phyloP scores from a whole-genome alignment of 2,888 invertebrate genomes.

The Thereva nobilitata region DNA sequence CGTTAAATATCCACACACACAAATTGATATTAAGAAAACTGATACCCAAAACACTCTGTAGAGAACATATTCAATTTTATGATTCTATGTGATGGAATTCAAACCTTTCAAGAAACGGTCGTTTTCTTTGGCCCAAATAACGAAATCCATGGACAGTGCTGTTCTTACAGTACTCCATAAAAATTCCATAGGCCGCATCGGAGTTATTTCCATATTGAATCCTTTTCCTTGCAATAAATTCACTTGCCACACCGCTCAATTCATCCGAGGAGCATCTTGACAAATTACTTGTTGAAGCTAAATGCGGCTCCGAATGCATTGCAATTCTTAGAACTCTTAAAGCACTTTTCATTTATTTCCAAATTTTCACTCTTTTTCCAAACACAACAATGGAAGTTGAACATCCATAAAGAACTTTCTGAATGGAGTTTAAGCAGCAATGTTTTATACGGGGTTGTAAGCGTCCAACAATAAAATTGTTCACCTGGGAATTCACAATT shows the following conservation, averaged over 20 bases:
- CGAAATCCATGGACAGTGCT: slow-evolving; percentile 63
- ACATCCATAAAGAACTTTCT: too few relatives aligned
- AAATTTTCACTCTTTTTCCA: too few relatives aligned
- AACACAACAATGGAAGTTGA: too few relatives aligned
- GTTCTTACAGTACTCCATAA: slow-evolving; percentile 61
- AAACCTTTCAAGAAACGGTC: slow-evolving; percentile 60
- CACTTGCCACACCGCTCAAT: slow-evolving; percentile 25
- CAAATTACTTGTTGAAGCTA: too few relatives aligned
- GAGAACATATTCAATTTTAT: slow-evolving; percentile 31
- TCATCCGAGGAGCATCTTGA: slow-evolving; percentile 1
- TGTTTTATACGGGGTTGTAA: too few relatives aligned
- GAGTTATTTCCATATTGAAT: slow-evolving; percentile 25
- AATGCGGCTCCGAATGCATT: too few relatives aligned
- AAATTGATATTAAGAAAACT: slow-evolving; percentile 64
- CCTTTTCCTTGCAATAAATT: slow-evolving; percentile 17
- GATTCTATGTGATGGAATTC: background rate
- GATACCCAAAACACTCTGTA: slow-evolving; percentile 68
- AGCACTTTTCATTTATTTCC: too few relatives aligned
- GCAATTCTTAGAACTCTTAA: too few relatives aligned
- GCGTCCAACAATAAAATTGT: too few relatives aligned
- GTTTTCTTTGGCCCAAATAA: slow-evolving; percentile 61
- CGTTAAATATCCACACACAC: slow-evolving; percentile 65
- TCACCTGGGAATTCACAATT: too few relatives aligned
- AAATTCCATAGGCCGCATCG: slow-evolving; percentile 51
- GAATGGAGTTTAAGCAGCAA: too few relatives aligned